Conservation (phyloP, 2,113 vertebrate species). For the Equus przewalskii region DNA sequence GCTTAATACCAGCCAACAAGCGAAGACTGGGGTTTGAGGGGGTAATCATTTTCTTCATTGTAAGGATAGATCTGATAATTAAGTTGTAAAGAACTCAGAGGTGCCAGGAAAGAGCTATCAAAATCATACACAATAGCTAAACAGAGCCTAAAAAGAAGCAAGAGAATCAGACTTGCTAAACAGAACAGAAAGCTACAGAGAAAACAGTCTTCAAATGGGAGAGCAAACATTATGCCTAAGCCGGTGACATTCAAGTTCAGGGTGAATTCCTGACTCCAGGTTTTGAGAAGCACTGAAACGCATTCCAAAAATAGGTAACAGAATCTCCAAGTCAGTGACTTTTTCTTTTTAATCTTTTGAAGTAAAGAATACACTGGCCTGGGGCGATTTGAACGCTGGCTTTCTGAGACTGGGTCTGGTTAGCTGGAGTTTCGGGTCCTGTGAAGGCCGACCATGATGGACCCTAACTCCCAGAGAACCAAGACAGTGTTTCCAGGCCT, state of each 20-base stretch:
- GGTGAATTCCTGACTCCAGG: slow-evolving; percentile 59
- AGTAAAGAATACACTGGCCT: slow-evolving; percentile 15
- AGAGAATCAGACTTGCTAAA: slow-evolving; percentile 49
- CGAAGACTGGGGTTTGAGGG: background rate
- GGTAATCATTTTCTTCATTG: slow-evolving; percentile 38
- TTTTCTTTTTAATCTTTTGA: slow-evolving; percentile 37
- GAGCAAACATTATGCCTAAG: slow-evolving; percentile 21
- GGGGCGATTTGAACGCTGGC: slow-evolving; percentile 26
- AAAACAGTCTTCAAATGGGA: slow-evolving; percentile 43
- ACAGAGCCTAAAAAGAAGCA: slow-evolving; percentile 24
- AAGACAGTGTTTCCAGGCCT: background rate
- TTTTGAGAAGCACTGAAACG: slow-evolving; percentile 44
- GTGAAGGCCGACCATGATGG: background rate
- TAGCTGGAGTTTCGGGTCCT: background rate
- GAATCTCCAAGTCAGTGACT: background rate
- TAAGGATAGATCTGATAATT: slow-evolving; percentile 69
- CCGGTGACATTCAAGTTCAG: slow-evolving; percentile 22
- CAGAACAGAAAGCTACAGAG: slow-evolving; percentile 63
- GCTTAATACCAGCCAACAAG: background rate
- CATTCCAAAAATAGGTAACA: slow-evolving; percentile 5
- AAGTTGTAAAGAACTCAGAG: slow-evolving; percentile 59
- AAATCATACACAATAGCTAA: slow-evolving; percentile 68
- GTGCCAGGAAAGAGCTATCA: slow-evolving; percentile 51
- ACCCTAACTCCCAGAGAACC: background rate
- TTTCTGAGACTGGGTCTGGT: background rate